Percentiles rank a stretch among this genome's conserved stretches.
phyloP scores from a whole-genome alignment of 2,888 invertebrate species.

The Spatulosminthurus flaviceps region DNA sequence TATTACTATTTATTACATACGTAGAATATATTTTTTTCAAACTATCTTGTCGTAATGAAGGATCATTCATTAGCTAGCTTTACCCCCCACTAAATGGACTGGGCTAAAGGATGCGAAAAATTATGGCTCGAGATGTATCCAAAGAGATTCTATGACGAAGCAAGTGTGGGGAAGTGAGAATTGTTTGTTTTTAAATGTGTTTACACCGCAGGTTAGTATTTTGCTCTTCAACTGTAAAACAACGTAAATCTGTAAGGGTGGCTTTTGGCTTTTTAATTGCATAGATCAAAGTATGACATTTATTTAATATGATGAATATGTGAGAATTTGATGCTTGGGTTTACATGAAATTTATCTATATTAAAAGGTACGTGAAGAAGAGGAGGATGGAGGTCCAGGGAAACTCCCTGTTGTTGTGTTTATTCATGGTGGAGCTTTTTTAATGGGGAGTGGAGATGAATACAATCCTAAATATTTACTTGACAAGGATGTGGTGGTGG shows the following conservation, averaged over 20 bases:
- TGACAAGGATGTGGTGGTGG: constrained; percentile 36
- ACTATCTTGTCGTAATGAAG: background rate
- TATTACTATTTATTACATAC: too few relatives aligned
- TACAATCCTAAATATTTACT: constrained; percentile 43
- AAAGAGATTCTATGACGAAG: constrained; percentile 53
- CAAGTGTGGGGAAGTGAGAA: constrained; percentile 51
- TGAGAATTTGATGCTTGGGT: background rate
- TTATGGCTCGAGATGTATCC: constrained; percentile 53
- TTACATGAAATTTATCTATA: constrained; percentile 12
- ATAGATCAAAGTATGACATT: background rate
- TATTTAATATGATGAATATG: background rate
- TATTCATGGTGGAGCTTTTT: constrained; percentile 44
- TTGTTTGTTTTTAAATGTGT: constrained; percentile 21
- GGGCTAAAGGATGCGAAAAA: constrained; percentile 54
- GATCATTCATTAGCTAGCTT: constrained; percentile 22
- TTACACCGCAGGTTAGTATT: constrained; percentile 24
- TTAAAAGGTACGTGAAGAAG: constrained; percentile 23
- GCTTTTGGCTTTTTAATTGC: too few relatives aligned
- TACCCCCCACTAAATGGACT: constrained; percentile 52
- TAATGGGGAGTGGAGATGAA: constrained; percentile 34
- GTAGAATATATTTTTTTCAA: background rate
- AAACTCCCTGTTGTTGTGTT: constrained; percentile 35
- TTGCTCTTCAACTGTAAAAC: background rate
- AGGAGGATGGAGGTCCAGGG: background rate
- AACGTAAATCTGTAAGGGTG: too few relatives aligned